A percentile compares a stretch with the other conserved stretches of the same genome.
These are phyloP conservation scores for Bilobella aurantiaca DNA, from an alignment of 1,140 invertebrate species.

Conservation along the genomic window DNA sequence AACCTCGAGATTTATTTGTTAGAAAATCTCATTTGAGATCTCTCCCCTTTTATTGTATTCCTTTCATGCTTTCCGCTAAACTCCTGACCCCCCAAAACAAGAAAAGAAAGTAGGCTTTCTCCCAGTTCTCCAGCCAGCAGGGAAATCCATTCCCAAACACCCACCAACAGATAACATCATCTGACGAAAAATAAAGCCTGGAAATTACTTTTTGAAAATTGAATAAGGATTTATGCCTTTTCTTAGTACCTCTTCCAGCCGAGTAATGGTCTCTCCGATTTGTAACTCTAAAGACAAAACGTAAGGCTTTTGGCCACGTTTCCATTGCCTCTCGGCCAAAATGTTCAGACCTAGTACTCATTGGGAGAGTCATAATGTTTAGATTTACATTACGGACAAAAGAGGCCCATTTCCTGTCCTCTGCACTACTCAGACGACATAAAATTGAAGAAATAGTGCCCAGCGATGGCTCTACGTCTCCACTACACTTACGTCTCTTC, in stretches of 20 bases:
- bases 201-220: slow-evolving; percentile 7
- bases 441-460: too few relatives aligned
- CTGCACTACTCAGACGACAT: too few relatives aligned
- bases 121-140: not conserved
- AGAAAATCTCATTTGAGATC: not conserved
- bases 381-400: too few relatives aligned
- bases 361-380: too few relatives aligned
- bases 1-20: slow-evolving; percentile 4
- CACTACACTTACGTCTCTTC: too few relatives aligned
- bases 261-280: not conserved
- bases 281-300: not conserved
- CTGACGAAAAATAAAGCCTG: slow-evolving; percentile 1
- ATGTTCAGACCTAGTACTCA: too few relatives aligned
- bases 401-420: too few relatives aligned
- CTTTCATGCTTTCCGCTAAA: not conserved
- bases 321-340: not conserved
- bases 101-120: not conserved
- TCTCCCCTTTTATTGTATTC: not conserved
- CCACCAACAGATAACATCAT: not conserved
- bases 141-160: not conserved
- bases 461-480: too few relatives aligned
- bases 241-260: not conserved
- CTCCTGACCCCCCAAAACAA: not conserved
- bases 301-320: not conserved
- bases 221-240: slow-evolving; percentile 8